Base-by-base conservation (phyloP, 2,888 invertebrate species). In the Caenorhabditis japonica region DNA sequence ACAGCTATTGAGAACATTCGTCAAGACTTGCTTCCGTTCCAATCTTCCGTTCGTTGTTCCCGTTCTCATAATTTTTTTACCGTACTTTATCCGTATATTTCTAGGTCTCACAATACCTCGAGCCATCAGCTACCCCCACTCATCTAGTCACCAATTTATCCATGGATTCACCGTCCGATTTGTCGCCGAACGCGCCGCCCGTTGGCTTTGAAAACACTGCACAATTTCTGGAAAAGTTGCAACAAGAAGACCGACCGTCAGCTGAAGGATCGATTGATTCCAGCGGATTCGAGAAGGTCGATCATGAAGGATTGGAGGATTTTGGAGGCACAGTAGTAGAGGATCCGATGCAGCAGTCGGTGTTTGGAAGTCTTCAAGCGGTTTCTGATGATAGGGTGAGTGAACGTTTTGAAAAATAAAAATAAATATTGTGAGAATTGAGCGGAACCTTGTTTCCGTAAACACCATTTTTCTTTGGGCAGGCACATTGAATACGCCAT, bases 81-180 rank as follows among this genome's bases (percentile, higher is more conserved):
- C 8, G 3, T 8, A 17, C 3, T 49, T 33, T 13, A 23, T 17
- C 12, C 8, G 13, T 19, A 30, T 23, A 3, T 4, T 62, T 64
- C 19, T 60, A 73, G 73, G 73, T 68, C 13, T 73, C 73, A 19
- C 73, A 73, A 15, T 73, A 55, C 52, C 49, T 73, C 46, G 55
- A 53, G 36, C 51, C 66, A 38, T 47, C 58, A 27, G 15, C 52
- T 21, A 53, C 34, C 17, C 61, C 52, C 21, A n/a, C 39, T 36
- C 70, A 62, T 38, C 51, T 70, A 62, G 56, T 70, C 56, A 49
- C 47, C 55, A 60, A 70, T 55, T 49, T 70, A 49, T 70, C 60
- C 46, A 80, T 80, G 80, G 80, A 80, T 44, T 80, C 80, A 36
- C 80, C 80, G 55, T 71, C 78, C 30, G 80, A 80, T 74, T 72